phyloP scores from a whole-genome alignment of 2,888 invertebrate species.

The Ennomos erosarius region DNA sequence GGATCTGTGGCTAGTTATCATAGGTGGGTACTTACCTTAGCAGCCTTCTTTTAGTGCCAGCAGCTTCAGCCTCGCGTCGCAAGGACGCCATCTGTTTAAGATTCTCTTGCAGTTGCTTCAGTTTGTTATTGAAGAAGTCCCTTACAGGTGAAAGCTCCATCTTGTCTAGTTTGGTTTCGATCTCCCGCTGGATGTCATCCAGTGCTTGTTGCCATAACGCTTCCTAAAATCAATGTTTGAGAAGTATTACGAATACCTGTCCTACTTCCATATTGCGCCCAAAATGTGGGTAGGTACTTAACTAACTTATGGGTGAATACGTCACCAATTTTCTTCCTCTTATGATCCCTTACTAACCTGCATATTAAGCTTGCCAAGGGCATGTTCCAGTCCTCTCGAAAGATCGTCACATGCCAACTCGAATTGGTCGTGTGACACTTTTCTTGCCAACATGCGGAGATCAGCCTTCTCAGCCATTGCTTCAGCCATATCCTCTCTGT shows the following conservation, averaged over 20 bases:
- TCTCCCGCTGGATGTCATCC: conserved; percentile 87
- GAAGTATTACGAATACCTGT: too few species aligned
- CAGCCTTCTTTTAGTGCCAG: conserved; percentile 88
- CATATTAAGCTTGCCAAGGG: conserved; percentile 85
- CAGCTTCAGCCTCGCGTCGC: conserved; percentile 88
- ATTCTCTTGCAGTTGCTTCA: conserved; percentile 86
- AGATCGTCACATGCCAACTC: conserved; percentile 89
- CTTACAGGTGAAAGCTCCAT: conserved; percentile 87
- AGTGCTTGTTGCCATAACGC: conserved; percentile 87
- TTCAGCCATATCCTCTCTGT: conserved; percentile 89
- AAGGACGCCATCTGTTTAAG: conserved; percentile 85
- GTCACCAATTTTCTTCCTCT: too few species aligned
- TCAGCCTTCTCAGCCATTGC: conserved; percentile 91
- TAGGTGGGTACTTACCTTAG: conserved; percentile 75
- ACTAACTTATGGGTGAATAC: too few species aligned
- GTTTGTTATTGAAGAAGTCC: conserved; percentile 87
- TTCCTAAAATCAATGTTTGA: conserved; percentile 68
- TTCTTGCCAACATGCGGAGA: conserved; percentile 87
- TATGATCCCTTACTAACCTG: conserved; percentile 68
- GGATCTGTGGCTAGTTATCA: background rate
- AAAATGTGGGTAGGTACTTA: too few species aligned
- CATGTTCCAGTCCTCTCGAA: conserved; percentile 87
- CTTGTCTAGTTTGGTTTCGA: conserved; percentile 88
- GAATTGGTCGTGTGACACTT: conserved; percentile 90
- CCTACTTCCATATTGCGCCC: too few species aligned